Base-by-base conservation (phyloP, 2,888 invertebrate genomes). In the Temnothorax ravouxi region DNA sequence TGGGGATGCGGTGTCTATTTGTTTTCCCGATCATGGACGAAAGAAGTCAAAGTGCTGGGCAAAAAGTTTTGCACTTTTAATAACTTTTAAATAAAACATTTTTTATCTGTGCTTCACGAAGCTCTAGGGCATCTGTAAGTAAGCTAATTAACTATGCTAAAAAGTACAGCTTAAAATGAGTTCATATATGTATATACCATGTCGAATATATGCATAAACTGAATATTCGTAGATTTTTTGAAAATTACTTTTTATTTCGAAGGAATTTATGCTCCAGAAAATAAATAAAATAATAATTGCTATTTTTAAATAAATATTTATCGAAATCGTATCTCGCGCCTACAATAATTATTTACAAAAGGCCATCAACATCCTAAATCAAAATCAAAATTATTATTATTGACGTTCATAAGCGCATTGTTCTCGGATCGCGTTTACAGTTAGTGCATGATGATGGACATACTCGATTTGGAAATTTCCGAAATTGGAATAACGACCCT, bases 401-500 rank as follows among this genome's bases (percentile, higher is more conserved):
- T 29, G 41, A 5, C n/a, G 41, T 44, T 56, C n/a, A 6, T 41
- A 54, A 25, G 56, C 44, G 3, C n/a, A 67, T 29, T 34, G 21
- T 54, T 59, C 59, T 47, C 47, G 52, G 3, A 52, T 41, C n/a
- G 71, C 79, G 79, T 74, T 77, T 79, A 34, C 79, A 81, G 66
- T 81, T 84, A 85, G 61, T 84, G 83, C 85, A 84, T 89, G 89
- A 91, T 88, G 88, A 91, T 87, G 76, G 75, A 64, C 81, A 62
- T 74, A 82, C 89, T 84, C 86, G 86, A 90, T 90, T 88, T 88
- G 74, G 85, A 89, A 86, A 90, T 90, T 90, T 82, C 67, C 84
- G 84, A 84, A 82, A 86, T 83, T 86, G 86, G 83, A 88, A 86
- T 88, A 86, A 88, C 84, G 84, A 77, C 34, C 38, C 66, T 64